Evolutionary conservation across 2,888 invertebrate species (phyloP), one percentile per base, ranked within the genome.

Genomic region (Sphinx pinastri): DNA sequence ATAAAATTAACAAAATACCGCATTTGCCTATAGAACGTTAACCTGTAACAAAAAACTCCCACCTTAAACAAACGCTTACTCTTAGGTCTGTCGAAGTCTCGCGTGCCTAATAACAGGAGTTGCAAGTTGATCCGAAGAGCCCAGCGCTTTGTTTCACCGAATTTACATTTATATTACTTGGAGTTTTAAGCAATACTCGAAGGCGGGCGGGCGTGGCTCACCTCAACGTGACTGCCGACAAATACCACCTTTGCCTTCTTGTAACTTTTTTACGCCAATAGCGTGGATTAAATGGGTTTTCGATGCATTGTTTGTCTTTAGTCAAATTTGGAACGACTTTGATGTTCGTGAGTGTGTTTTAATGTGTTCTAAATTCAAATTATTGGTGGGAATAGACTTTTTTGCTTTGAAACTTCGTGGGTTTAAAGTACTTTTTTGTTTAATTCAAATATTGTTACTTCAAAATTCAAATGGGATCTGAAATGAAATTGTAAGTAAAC

Each of bases 131-230:
- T 81, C 77, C 77, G 68, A 68, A 78, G 73, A 73, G 76, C 76
- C 74, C 70, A 71, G 69, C 76, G 77, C 77, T 84, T 84, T 84
- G 82, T 85, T 84, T 82, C 77, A 78, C 73, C 74, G 75, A 81
- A 88, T 87, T 88, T 85, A 85, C 88, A 88, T 88, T 85, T 88
- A 88, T 88, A 88, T 88, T 87, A 87, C 83, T 81, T 81, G 71
- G 80, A 85, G 84, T 87, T 87, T 86, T 84, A 83, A 87, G 85
- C 81, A 82, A 83, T 85, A 84, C 82, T 82, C 84, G 82, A 80
- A 81, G 80, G 70, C 52, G 52, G 38, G 59, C 51, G 14, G 54
- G 51, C 69, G 63, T 19, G 47, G 63, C 63, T 49, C 47, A 49
- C 49, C 19, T 63, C 47, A 49, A 45, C 51, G 54, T 69, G 54